Evolutionary conservation across 2,888 invertebrate species (phyloP).

Genomic region (Stenotaenia linearis): DNA sequence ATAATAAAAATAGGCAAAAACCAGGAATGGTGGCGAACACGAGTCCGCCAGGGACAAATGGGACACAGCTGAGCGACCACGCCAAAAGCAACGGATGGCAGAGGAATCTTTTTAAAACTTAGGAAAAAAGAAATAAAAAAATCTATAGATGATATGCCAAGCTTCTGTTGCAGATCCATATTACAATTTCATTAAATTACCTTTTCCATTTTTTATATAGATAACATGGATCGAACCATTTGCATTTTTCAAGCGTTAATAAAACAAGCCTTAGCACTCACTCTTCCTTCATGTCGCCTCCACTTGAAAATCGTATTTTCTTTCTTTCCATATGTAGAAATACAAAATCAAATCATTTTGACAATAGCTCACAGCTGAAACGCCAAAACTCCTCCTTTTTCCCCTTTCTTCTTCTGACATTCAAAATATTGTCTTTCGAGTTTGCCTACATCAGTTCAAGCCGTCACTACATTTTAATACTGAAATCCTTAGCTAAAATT

Average conservation of each 20-base stretch:
- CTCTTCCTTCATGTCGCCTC: background rate
- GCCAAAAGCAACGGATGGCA: constrained; percentile 6
- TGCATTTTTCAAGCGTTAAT: constrained; percentile 19
- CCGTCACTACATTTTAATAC: background rate
- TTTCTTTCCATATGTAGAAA: background rate
- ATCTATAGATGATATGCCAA: constrained; percentile 7
- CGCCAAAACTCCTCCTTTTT: background rate
- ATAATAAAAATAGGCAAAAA: constrained; percentile 19
- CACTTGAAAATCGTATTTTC: background rate
- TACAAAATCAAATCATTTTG: background rate
- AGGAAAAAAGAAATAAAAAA: background rate
- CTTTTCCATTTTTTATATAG: background rate
- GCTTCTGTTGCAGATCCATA: constrained; percentile 4
- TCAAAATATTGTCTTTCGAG: background rate
- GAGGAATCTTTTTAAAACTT: background rate
- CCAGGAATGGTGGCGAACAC: constrained; percentile 15
- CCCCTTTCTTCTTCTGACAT: background rate
- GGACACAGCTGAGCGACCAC: constrained; percentile 19
- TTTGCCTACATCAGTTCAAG: background rate
- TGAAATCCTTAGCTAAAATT: background rate
- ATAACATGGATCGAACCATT: background rate
- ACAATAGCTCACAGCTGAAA: background rate
- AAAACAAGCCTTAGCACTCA: background rate
- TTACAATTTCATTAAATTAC: constrained; percentile 7
- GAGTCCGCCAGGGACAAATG: constrained; percentile 9